phyloP scores from a whole-genome alignment of 1,140 invertebrate genomes.

The Anthonomus grandis region DNA sequence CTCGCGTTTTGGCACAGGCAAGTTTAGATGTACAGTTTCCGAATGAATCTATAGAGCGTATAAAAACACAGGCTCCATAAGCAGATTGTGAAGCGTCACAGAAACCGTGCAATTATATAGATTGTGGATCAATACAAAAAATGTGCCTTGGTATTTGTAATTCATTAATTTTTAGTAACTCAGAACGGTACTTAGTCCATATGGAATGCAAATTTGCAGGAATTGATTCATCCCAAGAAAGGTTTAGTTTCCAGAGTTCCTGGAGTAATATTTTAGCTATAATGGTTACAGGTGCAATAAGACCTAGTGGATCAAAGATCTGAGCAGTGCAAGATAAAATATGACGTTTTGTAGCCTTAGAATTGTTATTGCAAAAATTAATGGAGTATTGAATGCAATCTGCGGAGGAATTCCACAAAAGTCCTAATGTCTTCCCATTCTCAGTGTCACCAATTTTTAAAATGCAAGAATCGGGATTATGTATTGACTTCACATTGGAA shows the following conservation, averaged over 20 bases:
- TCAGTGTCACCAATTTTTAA: neutral
- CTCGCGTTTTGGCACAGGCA: constrained; percentile 35
- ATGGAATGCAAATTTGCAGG: constrained; percentile 22
- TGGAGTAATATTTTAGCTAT: constrained; percentile 43
- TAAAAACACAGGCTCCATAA: constrained; percentile 34
- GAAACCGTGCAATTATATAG: constrained; percentile 14
- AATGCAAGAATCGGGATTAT: neutral
- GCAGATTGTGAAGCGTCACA: constrained; percentile 37
- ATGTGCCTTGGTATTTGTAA: neutral
- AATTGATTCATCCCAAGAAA: constrained; percentile 45
- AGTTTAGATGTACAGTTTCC: constrained; percentile 9
- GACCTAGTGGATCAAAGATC: constrained; percentile 38
- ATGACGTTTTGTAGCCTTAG: constrained; percentile 19
- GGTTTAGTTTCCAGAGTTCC: constrained; percentile 39
- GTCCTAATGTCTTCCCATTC: constrained; percentile 19
- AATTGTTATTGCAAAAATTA: constrained; percentile 8
- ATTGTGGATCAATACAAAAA: neutral
- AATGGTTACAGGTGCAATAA: constrained; percentile 38
- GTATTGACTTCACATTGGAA: constrained; percentile 26
- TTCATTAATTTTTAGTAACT: neutral
- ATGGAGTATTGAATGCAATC: constrained; percentile 16
- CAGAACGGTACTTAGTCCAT: constrained; percentile 7
- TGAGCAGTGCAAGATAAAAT: constrained; percentile 30
- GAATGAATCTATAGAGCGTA: constrained; percentile 11
- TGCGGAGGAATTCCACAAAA: constrained; percentile 17